Evolutionary conservation across 2,113 vertebrate species (phyloP), one percentile per base, ranked within the genome.

Genomic region (Tragelaphus scriptus): DNA sequence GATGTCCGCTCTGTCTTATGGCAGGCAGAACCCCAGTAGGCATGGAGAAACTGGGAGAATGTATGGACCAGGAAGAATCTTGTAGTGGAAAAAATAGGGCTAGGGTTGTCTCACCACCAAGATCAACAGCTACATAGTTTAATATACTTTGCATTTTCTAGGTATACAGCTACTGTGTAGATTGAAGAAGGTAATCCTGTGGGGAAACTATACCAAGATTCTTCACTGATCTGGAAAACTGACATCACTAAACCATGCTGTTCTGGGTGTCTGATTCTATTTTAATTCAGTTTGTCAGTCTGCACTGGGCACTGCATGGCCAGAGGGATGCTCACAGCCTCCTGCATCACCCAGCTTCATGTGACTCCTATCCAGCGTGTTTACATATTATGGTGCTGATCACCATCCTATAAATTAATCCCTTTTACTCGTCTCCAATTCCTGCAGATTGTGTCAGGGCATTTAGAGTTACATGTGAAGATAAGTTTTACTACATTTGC

Each of bases 381-480:
- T 32, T 2, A 44, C 1, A 2, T 0, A 26, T 0, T 19, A 21
- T 11, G 12, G 11, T 28, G 2, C 75, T 3, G 14, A 28, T 21
- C 25, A 25, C 36, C 36, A 9, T 16, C 14, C 16, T 32, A 15
- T 6, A 2, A 7, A 6, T 19, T 6, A 26, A 32, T 28, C 16
- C 47, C 55, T 59, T 55, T 32, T 28, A 12, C 32, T 23, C 9
- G 7, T 36, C 81, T 9, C 80, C 49, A n/a, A 8, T 21, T 19
- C 51, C 49, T n/a, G 30, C 13, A 2, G 3, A 28, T 5, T 8
- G 75, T 7, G 17, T 5, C 30, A 25, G 47, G 55, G 47, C 19
- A 3, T 3, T 49, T 40, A 61, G 56, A 75, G 40, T 10, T 7
- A 10, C 4, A 1, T 0, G 3, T 0, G 6, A 1, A 63, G 86